Conservation (phyloP, 2,113 vertebrate species). For the Pseudopipra pipra region DNA sequence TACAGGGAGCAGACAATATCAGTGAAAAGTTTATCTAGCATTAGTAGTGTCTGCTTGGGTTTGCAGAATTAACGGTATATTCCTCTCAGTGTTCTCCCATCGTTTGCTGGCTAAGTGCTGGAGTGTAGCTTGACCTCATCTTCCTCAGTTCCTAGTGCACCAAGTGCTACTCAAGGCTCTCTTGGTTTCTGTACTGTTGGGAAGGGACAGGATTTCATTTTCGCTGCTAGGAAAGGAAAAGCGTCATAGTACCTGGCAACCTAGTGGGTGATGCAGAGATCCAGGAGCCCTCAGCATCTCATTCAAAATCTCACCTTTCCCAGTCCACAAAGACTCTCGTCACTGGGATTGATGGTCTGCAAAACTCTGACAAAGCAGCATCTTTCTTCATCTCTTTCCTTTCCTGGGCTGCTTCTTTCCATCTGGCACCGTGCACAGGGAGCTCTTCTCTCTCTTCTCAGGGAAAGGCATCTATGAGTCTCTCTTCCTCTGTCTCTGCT, state of each 20-base stretch:
- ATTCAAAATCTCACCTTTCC: neutral
- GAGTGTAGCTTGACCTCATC: neutral
- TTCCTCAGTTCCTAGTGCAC: neutral
- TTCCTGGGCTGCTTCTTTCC: neutral
- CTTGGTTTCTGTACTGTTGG: neutral
- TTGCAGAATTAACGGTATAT: neutral
- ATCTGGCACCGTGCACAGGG: neutral
- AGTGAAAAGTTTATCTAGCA: neutral
- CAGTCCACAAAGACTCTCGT: neutral
- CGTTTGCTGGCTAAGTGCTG: neutral
- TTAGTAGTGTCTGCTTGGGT: neutral
- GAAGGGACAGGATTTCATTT: neutral
- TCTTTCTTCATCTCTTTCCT: neutral
- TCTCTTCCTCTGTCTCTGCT: neutral
- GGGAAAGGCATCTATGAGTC: neutral
- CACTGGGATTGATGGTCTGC: neutral
- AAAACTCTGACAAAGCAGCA: neutral
- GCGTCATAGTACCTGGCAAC: neutral
- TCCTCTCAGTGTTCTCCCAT: neutral
- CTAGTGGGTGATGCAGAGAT: neutral
- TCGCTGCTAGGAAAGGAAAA: neutral
- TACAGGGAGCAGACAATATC: neutral
- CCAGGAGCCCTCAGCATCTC: neutral
- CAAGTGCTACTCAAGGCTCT: neutral
- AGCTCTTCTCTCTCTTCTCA: neutral